Evolutionary conservation across 2,113 vertebrate species (phyloP), one percentile per base, ranked within the genome.

Genomic region (Pelecanoides urinatrix): DNA sequence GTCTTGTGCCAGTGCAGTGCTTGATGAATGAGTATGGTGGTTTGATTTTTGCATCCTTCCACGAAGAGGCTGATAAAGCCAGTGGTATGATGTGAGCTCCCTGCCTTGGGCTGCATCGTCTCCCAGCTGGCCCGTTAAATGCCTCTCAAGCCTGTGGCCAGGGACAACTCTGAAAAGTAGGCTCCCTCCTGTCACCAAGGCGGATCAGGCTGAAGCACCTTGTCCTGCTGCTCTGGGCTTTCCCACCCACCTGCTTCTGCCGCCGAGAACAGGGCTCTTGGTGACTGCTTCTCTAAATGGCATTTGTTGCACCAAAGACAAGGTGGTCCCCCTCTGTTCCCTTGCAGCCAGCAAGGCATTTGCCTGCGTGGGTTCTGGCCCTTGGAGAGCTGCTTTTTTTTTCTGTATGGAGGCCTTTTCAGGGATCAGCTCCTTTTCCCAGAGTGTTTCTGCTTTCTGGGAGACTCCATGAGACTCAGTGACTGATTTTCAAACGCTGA

Each of bases 1-100:
- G 0, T 30, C 65, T 45, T 45, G 38, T 63, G 45, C 45, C 32
- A 15, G 67, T 4, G 34, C 36, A 4, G 36, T 0, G 15, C 29
- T 79, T 55, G 62, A 75, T 1, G 5, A 12, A 9, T 5, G 13
- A 88, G n/a, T n/a, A 11, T 6, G 0, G 3, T 11, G 42, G 13
- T 30, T 84, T 73, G 40, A 22, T 65, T 36, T 40, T 40, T 65
- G 30, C n/a, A 22, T 67, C 65, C 23, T 84, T 44, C n/a, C 40
- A 18, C 2, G 4, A 30, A 34, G 61, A 76, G 49, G 38, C 47
- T 36, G 68, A 10, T 42, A 34, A 66, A 80, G 52, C 23, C 87
- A 67, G 47, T 23, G 23, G 8, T 16, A 16, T 6, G 36, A 14
- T 32, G 29, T 40, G 32, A 62, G 30, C 72, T 68, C 38, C 55